Conservation (phyloP, 2,113 vertebrate genomes). For the Actinemys pallida region DNA sequence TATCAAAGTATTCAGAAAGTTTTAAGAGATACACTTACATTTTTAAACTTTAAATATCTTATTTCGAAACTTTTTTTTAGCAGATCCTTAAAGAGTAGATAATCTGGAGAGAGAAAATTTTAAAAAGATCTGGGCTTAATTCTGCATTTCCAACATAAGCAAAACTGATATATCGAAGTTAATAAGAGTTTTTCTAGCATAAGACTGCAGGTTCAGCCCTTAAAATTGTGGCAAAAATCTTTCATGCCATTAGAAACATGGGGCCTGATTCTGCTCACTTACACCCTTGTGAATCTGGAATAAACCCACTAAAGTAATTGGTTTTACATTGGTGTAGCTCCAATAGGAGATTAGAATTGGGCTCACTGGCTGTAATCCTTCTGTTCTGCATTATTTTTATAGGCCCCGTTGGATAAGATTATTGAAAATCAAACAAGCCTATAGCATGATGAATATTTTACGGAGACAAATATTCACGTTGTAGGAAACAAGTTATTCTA, state of each 20-base stretch:
- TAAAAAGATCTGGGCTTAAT: neutral
- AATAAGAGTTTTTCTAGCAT: neutral
- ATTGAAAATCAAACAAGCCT: neutral
- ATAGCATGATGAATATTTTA: slow-evolving; percentile 12
- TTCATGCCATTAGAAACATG: neutral
- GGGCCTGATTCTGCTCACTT: neutral
- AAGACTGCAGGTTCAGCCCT: neutral
- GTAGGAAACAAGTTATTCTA: neutral
- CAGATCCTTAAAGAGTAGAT: neutral
- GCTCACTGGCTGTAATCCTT: neutral
- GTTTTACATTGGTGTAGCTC: neutral
- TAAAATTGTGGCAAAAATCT: neutral
- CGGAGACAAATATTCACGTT: neutral
- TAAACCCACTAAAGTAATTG: neutral
- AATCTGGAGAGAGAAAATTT: neutral
- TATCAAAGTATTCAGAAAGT: slow-evolving; percentile 58
- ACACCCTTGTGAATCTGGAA: neutral
- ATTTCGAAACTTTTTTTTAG: slow-evolving; percentile 21
- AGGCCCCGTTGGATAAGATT: neutral
- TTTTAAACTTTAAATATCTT: slow-evolving; percentile 34
- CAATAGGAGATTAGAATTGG: neutral
- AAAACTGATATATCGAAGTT: neutral
- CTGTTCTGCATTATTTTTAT: neutral
- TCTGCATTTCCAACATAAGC: neutral
- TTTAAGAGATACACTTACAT: neutral